Percentiles rank a stretch among this genome's conserved stretches.
These are phyloP conservation scores for Danaus plexippus DNA, from an alignment of 1,140 invertebrate species.

Conservation along the genomic window DNA sequence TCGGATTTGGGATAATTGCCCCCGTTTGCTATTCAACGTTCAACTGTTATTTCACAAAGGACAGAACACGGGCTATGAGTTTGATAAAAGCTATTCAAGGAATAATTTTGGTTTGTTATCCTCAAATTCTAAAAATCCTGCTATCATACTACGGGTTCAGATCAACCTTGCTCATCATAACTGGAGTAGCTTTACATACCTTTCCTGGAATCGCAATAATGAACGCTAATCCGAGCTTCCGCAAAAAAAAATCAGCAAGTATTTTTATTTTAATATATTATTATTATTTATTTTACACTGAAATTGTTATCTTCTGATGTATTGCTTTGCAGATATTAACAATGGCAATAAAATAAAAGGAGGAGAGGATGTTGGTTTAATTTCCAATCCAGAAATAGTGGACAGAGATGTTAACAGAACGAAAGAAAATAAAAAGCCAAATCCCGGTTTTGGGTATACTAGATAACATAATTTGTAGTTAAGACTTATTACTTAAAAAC, in stretches of 20 bases:
- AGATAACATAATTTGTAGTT: too few species aligned
- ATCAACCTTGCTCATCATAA: slow-evolving; percentile 73
- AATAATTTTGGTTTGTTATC: slow-evolving; percentile 72
- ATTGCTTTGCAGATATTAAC: too few species aligned
- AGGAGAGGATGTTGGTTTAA: too few species aligned
- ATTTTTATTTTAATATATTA: slow-evolving; percentile 30
- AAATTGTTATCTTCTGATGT: too few species aligned
- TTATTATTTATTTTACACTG: slow-evolving; percentile 5
- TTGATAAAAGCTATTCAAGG: slow-evolving; percentile 74
- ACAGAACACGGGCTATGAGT: slow-evolving; percentile 74
- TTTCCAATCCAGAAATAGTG: too few species aligned
- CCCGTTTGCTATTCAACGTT: slow-evolving; percentile 73
- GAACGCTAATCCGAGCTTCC: slow-evolving; percentile 60
- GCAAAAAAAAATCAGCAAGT: slow-evolving; percentile 49
- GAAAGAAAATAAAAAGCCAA: too few species aligned
- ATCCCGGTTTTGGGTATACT: too few species aligned
- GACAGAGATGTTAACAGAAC: too few species aligned
- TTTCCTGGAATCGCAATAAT: slow-evolving; percentile 76
- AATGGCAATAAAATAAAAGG: too few species aligned
- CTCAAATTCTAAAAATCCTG: slow-evolving; percentile 68
- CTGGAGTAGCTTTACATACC: slow-evolving; percentile 74
- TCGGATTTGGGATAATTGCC: slow-evolving; percentile 73
- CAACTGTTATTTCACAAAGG: slow-evolving; percentile 74
- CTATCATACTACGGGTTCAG: slow-evolving; percentile 74
- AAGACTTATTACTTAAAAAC: too few species aligned